These are phyloP conservation scores for Eilema sororculum DNA, from an alignment of 2,888 invertebrate genomes.

Conservation along the genomic window DNA sequence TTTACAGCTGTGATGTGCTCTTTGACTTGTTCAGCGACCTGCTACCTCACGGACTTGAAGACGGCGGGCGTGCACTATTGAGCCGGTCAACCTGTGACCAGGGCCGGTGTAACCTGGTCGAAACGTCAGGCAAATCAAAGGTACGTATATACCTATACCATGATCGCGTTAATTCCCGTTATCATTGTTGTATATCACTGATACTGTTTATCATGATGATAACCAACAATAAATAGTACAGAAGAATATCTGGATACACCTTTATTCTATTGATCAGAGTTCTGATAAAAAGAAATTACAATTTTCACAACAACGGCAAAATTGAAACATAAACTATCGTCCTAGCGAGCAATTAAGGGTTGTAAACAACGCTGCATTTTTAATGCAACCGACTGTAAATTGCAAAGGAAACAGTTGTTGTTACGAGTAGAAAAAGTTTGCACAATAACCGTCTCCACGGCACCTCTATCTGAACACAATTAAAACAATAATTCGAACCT, in stretches of 20 bases:
- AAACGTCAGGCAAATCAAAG: too few species aligned
- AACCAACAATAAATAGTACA: background rate
- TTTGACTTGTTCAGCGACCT: too few species aligned
- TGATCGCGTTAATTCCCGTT: too few species aligned
- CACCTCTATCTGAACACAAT: conserved; percentile 63
- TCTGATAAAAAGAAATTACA: conserved; percentile 27
- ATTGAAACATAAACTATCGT: conserved; percentile 56
- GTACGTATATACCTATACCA: too few species aligned
- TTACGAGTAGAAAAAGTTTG: conserved; percentile 72
- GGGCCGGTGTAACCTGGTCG: too few species aligned
- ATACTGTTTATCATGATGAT: too few species aligned
- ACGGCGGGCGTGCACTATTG: too few species aligned
- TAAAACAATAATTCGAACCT: conserved; percentile 52
- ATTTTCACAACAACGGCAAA: conserved; percentile 23
- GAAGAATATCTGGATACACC: conserved; percentile 30
- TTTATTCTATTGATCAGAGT: conserved; percentile 25
- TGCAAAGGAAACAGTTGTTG: conserved; percentile 68
- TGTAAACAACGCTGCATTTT: conserved; percentile 65
- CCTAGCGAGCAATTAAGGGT: conserved; percentile 62
- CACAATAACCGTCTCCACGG: conserved; percentile 67
- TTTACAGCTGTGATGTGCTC: too few species aligned
- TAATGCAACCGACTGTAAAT: conserved; percentile 67
- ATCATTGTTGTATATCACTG: too few species aligned
- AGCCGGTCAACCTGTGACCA: too few species aligned
- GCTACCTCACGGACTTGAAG: too few species aligned